Evolutionary conservation across 2,888 invertebrate species (phyloP).

Genomic region (Protonemura montana): DNA sequence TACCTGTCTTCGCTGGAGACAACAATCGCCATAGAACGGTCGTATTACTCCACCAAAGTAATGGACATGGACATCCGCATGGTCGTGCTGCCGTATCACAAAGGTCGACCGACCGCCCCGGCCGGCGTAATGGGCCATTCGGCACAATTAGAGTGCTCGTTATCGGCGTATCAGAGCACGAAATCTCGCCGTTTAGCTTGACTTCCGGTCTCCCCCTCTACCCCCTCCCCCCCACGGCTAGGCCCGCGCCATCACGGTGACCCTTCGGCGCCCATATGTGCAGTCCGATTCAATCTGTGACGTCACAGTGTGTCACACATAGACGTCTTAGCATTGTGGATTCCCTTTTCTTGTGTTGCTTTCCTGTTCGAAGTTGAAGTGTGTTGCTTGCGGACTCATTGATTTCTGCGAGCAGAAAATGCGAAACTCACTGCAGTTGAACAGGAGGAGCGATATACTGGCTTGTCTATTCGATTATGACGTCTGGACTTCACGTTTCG

Average conservation of each 20-base stretch:
- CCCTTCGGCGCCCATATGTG: not conserved
- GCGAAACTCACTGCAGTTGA: no score
- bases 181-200: conserved; percentile 7
- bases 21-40: not conserved
- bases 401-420: no score
- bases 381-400: no score
- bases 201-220: not conserved
- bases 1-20: not conserved
- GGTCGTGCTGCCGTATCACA: not conserved
- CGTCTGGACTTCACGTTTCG: no score
- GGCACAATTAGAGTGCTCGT: not conserved
- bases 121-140: not conserved
- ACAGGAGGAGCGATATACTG: no score
- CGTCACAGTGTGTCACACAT: not conserved
- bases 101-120: not conserved
- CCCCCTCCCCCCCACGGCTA: conserved; percentile 2
- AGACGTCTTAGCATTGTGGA: not conserved
- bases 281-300: not conserved
- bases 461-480: no score
- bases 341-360: no score
- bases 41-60: not conserved
- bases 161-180: not conserved
- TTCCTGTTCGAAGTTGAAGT: no score
- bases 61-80: not conserved
- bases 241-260: conserved; percentile 12